A percentile compares a stretch with the other conserved stretches of the same genome.
Evolutionary conservation across 2,797 vertebrate species (phyloP).

Genomic region (Halcyon badia): DNA sequence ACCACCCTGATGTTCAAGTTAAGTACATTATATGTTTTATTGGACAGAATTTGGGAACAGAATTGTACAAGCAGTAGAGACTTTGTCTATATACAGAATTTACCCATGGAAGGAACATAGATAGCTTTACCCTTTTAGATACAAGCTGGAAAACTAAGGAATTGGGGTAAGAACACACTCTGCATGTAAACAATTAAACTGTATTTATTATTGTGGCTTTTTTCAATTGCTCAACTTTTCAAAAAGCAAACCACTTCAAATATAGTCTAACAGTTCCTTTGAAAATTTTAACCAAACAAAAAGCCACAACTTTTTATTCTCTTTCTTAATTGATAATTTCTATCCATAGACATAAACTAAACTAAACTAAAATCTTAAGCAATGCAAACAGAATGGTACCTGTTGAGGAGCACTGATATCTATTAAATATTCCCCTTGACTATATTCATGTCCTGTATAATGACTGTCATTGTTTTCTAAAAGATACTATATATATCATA

Average conservation of each 20-base stretch:
- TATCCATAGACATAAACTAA: not conserved
- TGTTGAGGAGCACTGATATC: not conserved
- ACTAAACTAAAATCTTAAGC: not conserved
- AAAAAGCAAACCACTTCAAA: not conserved
- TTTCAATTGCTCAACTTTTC: not conserved
- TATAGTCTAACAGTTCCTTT: not conserved
- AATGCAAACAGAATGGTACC: not conserved
- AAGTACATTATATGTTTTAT: not conserved
- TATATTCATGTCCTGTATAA: not conserved
- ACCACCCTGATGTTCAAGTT: not conserved
- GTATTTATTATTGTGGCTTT: not conserved
- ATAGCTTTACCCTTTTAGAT: not conserved
- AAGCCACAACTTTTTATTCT: not conserved
- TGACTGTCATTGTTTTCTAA: not conserved
- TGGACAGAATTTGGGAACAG: not conserved
- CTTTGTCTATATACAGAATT: not conserved
- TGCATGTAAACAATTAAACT: not conserved
- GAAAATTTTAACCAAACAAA: not conserved
- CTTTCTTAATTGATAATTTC: not conserved
- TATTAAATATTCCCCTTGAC: not conserved
- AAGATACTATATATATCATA: not conserved
- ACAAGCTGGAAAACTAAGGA: not conserved
- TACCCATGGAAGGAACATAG: not conserved
- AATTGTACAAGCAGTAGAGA: not conserved
- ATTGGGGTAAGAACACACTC: not conserved